phyloP scores from a whole-genome alignment of 2,113 vertebrate genomes.

The Spermophilus dauricus region DNA sequence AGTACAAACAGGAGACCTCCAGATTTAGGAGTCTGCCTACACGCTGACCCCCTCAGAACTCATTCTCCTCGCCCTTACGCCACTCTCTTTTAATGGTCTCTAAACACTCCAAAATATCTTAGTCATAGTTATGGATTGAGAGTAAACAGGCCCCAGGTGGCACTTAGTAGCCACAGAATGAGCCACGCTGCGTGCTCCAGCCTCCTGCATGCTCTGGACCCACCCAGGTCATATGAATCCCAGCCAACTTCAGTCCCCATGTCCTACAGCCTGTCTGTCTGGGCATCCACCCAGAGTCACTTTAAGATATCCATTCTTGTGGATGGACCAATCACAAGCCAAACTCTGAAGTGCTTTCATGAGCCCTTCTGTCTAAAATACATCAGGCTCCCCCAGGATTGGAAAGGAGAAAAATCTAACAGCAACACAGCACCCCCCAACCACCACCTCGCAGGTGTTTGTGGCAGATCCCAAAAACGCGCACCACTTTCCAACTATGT shows the following conservation, averaged over 20 bases:
- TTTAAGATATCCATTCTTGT: background rate
- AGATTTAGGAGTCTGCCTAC: background rate
- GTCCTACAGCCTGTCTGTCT: background rate
- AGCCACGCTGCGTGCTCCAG: rapidly evolving
- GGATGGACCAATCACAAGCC: background rate
- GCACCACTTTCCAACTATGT: background rate
- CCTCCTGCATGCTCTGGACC: background rate
- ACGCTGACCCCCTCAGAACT: background rate
- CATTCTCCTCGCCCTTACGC: background rate
- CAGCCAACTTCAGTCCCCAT: background rate
- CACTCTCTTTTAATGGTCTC: background rate
- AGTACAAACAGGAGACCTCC: background rate
- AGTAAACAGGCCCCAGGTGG: background rate
- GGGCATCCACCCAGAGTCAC: background rate
- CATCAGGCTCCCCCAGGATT: background rate
- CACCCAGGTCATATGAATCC: background rate
- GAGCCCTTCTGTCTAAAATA: background rate
- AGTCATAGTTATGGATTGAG: background rate
- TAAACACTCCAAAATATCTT: background rate
- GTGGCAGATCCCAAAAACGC: background rate
- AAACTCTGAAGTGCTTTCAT: background rate
- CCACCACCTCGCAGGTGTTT: background rate
- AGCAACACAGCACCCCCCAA: background rate
- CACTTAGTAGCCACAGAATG: rapidly evolving
- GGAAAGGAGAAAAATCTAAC: background rate